phyloP scores from a whole-genome alignment of 1,140 invertebrate genomes.

The Ceratina calcarata region DNA sequence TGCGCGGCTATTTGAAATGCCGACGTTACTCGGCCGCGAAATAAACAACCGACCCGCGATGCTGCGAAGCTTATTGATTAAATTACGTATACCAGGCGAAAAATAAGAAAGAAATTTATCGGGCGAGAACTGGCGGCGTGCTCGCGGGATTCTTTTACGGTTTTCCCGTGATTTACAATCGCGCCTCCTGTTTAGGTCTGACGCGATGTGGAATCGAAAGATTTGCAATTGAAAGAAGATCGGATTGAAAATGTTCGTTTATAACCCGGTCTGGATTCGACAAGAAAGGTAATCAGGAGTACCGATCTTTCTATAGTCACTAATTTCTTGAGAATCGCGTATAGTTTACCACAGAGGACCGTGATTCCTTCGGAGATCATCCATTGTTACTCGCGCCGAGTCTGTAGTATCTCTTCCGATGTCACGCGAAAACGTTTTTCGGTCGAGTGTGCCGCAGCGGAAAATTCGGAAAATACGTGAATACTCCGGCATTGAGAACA shows the following conservation, averaged over 20 bases:
- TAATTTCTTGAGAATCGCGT: neutral
- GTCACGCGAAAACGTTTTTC: conserved; percentile 39
- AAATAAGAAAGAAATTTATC: conserved; percentile 13
- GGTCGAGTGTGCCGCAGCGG: neutral
- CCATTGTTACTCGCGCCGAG: neutral
- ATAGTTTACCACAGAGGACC: neutral
- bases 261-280: conserved; percentile 9
- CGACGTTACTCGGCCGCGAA: conserved; percentile 5
- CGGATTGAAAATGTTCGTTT: neutral
- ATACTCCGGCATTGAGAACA: neutral
- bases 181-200: no score
- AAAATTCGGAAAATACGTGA: conserved; percentile 31
- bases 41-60: conserved; percentile 29
- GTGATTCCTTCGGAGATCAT: neutral
- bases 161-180: neutral
- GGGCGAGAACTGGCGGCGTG: neutral
- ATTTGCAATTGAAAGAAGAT: neutral
- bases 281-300: neutral
- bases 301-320: neutral
- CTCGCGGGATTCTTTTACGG: neutral
- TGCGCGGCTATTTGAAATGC: conserved; percentile 2
- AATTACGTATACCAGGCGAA: conserved; percentile 26
- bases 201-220: no score
- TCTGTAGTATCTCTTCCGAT: neutral
- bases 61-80: conserved; percentile 33